Evolutionary conservation across 2,797 vertebrate genomes (phyloP).

Genomic region (Ceyx erithaca): DNA sequence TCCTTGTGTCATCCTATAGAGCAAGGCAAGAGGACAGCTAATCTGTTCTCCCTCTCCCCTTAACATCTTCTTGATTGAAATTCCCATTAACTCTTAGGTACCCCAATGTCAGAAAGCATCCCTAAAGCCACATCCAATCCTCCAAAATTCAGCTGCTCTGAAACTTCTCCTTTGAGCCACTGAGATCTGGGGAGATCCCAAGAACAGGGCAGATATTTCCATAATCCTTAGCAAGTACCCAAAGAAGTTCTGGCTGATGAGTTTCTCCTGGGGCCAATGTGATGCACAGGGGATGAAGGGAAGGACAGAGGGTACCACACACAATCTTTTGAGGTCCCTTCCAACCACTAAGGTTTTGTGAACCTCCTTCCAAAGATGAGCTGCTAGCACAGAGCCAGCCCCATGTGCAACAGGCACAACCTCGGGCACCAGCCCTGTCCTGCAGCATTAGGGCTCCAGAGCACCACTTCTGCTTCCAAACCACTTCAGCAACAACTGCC

Average conservation of each 20-base stretch:
- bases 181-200: background rate
- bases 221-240: background rate
- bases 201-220: background rate
- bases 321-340: too few relatives aligned
- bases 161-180: background rate
- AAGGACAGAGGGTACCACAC: background rate
- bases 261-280: background rate
- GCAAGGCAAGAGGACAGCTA: slow-evolving; percentile 8
- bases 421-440: background rate
- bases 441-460: background rate
- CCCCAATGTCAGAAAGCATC: background rate
- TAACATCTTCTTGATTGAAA: slow-evolving; percentile 18
- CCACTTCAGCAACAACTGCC: slow-evolving; percentile 25
- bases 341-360: too few relatives aligned
- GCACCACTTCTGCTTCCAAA: slow-evolving; percentile 34
- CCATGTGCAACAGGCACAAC: background rate
- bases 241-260: background rate
- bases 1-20: background rate
- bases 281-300: background rate
- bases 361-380: background rate
- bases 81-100: background rate
- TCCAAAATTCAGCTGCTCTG: background rate
- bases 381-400: background rate
- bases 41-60: slow-evolving; percentile 57
- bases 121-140: background rate